Percentiles rank a stretch among this genome's conserved stretches.
Conservation (phyloP, 2,113 vertebrate genomes). For the Pyxicephalus adspersus region DNA sequence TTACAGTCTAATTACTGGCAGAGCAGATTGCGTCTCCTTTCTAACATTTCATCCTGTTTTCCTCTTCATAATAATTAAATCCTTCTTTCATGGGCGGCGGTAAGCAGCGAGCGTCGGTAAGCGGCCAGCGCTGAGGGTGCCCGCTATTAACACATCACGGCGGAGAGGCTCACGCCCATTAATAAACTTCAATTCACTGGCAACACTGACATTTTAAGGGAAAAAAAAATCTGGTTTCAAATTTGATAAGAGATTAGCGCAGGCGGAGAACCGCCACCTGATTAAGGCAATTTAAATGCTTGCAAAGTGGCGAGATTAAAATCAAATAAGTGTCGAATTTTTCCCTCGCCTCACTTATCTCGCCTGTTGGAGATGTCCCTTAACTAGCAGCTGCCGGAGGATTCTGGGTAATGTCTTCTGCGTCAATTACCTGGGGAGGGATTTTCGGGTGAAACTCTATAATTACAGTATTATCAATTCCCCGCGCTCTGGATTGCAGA, state of each 20-base stretch:
- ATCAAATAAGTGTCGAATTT: slow-evolving; percentile 92
- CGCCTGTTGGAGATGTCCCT: slow-evolving; percentile 86
- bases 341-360: slow-evolving; percentile 81
- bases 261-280: slow-evolving; percentile 85
- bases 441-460: slow-evolving; percentile 90
- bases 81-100: slow-evolving; percentile 61
- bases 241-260: slow-evolving; percentile 96
- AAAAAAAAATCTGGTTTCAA: slow-evolving; percentile 90
- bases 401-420: slow-evolving; percentile 87
- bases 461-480: slow-evolving; percentile 96
- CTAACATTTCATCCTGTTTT: slow-evolving; percentile 74
- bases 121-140: background rate
- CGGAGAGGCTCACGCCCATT: slow-evolving; percentile 88
- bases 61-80: slow-evolving; percentile 76
- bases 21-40: slow-evolving; percentile 72
- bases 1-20: slow-evolving; percentile 85
- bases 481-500: slow-evolving; percentile 92
- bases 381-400: slow-evolving; percentile 83
- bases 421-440: slow-evolving; percentile 93
- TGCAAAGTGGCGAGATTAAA: slow-evolving; percentile 97
- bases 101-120: background rate
- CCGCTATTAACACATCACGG: slow-evolving; percentile 86
- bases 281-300: slow-evolving; percentile 98
- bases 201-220: slow-evolving; percentile 86
- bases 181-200: slow-evolving; percentile 88